These are phyloP conservation scores for Melitaea cinxia DNA, from an alignment of 1,140 invertebrate species.

Conservation along the genomic window DNA sequence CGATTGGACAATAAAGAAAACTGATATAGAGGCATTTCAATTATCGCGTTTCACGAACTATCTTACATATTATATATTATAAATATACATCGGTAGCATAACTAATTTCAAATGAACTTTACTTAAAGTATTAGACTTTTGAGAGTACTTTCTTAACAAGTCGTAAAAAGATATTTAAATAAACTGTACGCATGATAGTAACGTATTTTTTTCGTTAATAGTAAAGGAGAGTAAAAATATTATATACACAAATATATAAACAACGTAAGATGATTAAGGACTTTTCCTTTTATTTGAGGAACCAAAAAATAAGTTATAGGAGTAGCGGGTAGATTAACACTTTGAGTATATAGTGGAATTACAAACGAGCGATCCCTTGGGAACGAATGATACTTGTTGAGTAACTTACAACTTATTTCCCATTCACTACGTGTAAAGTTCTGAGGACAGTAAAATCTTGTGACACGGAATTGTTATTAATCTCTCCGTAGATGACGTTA, in stretches of 20 bases:
- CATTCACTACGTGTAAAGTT: conserved; percentile 17
- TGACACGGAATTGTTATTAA: background rate
- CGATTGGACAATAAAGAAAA: conserved; percentile 22
- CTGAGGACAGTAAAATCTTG: background rate
- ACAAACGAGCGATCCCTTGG: conserved; percentile 27
- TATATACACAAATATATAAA: conserved; percentile 2
- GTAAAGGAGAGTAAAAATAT: background rate
- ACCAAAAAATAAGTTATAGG: conserved; percentile 17
- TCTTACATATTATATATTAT: no score
- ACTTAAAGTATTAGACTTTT: no score
- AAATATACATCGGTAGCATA: no score
- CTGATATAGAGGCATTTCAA: conserved; percentile 7
- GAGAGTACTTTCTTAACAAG: background rate
- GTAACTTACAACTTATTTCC: conserved; percentile 24
- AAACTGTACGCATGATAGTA: background rate
- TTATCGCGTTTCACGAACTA: background rate
- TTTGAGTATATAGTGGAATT: conserved; percentile 4
- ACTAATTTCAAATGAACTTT: no score
- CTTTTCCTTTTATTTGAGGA: conserved; percentile 12
- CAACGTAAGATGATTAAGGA: background rate
- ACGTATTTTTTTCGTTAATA: background rate
- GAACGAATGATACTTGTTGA: conserved; percentile 25
- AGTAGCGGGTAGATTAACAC: conserved; percentile 16
- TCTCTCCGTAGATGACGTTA: background rate
- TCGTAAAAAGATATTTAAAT: background rate